phyloP scores from a whole-genome alignment of 2,797 vertebrate species.

The Neoniphon sammara region DNA sequence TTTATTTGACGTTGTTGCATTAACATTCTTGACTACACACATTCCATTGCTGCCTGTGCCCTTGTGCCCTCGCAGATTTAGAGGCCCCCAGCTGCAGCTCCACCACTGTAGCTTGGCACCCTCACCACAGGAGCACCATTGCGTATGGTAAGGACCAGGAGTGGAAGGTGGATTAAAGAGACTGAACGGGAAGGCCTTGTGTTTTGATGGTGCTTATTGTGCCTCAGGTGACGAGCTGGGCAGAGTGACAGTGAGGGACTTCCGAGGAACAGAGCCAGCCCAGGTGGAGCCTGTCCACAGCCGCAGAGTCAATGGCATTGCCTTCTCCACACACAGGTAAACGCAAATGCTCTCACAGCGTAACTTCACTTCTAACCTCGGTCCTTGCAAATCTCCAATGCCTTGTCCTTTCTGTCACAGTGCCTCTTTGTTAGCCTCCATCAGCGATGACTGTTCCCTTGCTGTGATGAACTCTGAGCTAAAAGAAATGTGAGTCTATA shows the following conservation, averaged over 20 bases:
- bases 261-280: conserved; percentile 81
- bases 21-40: not conserved
- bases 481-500: conserved; percentile 88
- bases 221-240: conserved; percentile 90
- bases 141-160: conserved; percentile 86
- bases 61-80: conserved; percentile 76
- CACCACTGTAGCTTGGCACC: conserved; percentile 91
- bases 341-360: not conserved
- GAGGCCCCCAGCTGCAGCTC: conserved; percentile 82
- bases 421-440: conserved; percentile 87
- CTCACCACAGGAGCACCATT: conserved; percentile 87
- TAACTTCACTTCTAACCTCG: not conserved
- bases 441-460: conserved; percentile 94
- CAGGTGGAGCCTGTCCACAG: conserved; percentile 81
- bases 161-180: not conserved
- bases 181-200: too few relatives aligned
- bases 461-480: conserved; percentile 89
- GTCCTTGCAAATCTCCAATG: not conserved
- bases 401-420: conserved; percentile 70
- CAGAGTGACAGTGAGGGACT: conserved; percentile 87
- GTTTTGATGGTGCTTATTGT: conserved; percentile 27
- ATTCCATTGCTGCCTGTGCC: conserved; percentile 1
- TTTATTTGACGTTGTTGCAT: not conserved
- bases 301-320: conserved; percentile 85
- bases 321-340: conserved; percentile 92